Conservation (phyloP, 1,140 invertebrate species). For the Bactericera cockerelli region DNA sequence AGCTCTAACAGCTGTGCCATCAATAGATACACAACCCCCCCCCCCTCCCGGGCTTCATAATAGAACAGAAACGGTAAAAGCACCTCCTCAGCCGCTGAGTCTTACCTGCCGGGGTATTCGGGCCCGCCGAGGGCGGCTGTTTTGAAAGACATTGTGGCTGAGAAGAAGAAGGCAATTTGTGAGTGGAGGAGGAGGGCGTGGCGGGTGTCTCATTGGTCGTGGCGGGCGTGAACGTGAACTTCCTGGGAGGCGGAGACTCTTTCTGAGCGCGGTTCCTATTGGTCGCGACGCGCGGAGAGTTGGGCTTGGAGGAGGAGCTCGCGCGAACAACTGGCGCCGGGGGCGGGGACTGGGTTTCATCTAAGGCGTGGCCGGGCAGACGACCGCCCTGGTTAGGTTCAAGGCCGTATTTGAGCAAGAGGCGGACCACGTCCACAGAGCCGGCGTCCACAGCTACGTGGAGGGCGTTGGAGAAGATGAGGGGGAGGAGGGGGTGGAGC, state of each 20-base stretch:
- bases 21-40: no score
- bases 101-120: constrained; percentile 2
- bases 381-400: constrained; percentile 37
- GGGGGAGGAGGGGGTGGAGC: constrained; percentile 22
- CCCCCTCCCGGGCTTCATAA: no score
- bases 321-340: constrained; percentile 10
- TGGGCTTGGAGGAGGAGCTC: background rate
- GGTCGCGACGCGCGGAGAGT: no score
- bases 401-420: constrained; percentile 37
- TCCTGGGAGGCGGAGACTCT: constrained; percentile 11
- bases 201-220: background rate
- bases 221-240: background rate
- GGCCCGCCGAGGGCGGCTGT: background rate
- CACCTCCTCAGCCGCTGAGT: background rate
- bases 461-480: constrained; percentile 38
- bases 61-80: no score
- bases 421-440: constrained; percentile 36
- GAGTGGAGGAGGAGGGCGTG: background rate
- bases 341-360: constrained; percentile 7
- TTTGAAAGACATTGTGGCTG: constrained; percentile 5
- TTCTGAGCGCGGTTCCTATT: constrained; percentile 8
- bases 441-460: constrained; percentile 39
- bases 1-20: no score
- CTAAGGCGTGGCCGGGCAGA: constrained; percentile 14
- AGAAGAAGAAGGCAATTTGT: constrained; percentile 7